Conservation (phyloP, 2,888 invertebrate species). For the Frankliniella intonsa region DNA sequence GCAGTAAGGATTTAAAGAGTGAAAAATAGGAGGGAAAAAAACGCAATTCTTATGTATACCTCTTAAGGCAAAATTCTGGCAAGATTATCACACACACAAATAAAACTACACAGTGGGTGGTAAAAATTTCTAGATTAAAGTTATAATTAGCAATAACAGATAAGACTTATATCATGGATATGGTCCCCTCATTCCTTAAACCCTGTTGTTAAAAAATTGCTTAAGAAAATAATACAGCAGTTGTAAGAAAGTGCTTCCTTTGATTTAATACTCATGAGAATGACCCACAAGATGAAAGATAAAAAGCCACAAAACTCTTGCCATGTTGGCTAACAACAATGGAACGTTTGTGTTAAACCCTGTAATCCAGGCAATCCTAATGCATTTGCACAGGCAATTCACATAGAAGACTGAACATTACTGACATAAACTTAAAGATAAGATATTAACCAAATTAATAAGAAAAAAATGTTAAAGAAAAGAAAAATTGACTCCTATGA, state of each 20-base stretch:
- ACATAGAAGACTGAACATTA: background rate
- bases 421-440: conserved; percentile 2
- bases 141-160: background rate
- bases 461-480: background rate
- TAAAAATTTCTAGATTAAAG: too few relatives aligned
- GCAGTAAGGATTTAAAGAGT: too few relatives aligned
- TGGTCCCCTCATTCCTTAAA: conserved; percentile 25
- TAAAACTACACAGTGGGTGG: background rate
- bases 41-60: too few relatives aligned
- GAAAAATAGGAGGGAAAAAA: too few relatives aligned
- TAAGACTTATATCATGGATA: background rate
- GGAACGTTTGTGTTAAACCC: background rate
- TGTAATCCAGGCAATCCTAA: conserved; percentile 22
- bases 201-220: conserved; percentile 19
- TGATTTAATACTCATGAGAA: conserved; percentile 25
- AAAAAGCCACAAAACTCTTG: background rate
- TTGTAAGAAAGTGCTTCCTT: background rate
- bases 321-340: background rate
- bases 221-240: background rate
- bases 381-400: background rate
- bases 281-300: conserved; percentile 1
- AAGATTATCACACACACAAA: background rate
- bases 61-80: too few relatives aligned
- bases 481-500: conserved; percentile 3
- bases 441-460: background rate